Percentiles rank a stretch among this genome's conserved stretches.
phyloP scores from a whole-genome alignment of 2,888 invertebrate species.

The Cybosia mesomella region DNA sequence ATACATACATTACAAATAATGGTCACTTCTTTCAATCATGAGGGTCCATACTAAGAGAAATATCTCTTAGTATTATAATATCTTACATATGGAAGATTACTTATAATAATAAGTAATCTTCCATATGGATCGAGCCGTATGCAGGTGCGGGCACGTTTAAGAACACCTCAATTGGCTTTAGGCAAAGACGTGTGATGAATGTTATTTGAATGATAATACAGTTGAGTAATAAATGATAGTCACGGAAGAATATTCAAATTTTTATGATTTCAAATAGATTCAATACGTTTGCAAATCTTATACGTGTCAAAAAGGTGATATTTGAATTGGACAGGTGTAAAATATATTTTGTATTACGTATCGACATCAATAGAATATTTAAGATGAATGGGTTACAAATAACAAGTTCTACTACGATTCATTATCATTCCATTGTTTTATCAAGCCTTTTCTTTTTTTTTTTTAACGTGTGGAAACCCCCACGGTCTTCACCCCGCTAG shows the following conservation, averaged over 20 bases:
- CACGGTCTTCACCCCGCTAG: too few species aligned
- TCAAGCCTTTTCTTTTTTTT: neutral
- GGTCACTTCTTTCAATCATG: neutral
- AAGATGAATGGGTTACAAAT: neutral
- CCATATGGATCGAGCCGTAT: conserved; percentile 4
- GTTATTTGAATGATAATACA: neutral
- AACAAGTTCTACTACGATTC: neutral
- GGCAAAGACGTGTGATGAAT: conserved; percentile 2
- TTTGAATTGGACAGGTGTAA: conserved; percentile 4
- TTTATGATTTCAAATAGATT: neutral
- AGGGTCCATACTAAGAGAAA: neutral
- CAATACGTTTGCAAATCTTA: neutral
- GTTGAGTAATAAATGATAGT: neutral
- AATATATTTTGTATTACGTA: conserved; percentile 2
- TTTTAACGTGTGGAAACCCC: too few species aligned
- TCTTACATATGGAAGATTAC: too few species aligned
- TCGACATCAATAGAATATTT: conserved; percentile 4
- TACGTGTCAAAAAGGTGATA: conserved; percentile 1
- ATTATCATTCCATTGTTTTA: neutral
- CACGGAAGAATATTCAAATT: neutral
- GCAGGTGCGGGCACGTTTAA: conserved; percentile 8
- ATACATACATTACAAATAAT: neutral
- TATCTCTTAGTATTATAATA: too few species aligned
- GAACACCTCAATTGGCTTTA: neutral
- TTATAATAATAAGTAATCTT: neutral